A percentile compares a stretch with the other conserved stretches of the same genome.
These are phyloP conservation scores for Drosophila lacteicornis DNA, from an alignment of 1,140 invertebrate genomes.

Conservation along the genomic window DNA sequence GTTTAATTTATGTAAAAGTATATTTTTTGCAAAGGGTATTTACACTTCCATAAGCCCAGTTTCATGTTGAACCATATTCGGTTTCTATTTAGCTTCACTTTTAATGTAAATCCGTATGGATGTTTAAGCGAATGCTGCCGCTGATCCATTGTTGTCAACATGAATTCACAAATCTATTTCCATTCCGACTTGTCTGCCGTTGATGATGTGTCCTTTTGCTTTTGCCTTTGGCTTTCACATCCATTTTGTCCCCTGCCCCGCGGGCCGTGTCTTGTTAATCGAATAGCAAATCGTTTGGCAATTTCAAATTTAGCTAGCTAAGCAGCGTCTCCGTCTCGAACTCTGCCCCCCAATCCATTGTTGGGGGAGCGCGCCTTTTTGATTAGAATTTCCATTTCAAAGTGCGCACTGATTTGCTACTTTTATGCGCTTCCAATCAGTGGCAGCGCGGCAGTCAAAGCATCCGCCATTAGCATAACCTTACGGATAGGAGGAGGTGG, in stretches of 20 bases:
- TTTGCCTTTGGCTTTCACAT: slow-evolving; percentile 18
- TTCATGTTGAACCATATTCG: slow-evolving; percentile 1
- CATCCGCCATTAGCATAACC: slow-evolving; percentile 79
- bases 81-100: slow-evolving; percentile 55
- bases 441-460: slow-evolving; percentile 52
- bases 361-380: slow-evolving; percentile 52
- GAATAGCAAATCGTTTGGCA: slow-evolving; percentile 78
- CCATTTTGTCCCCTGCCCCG: slow-evolving; percentile 9
- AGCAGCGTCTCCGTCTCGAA: slow-evolving; percentile 38
- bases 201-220: slow-evolving; percentile 27
- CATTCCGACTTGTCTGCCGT: slow-evolving; percentile 66
- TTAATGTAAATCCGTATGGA: slow-evolving; percentile 44
- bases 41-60: neutral
- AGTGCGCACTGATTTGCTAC: slow-evolving; percentile 77
- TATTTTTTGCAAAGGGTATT: slow-evolving; percentile 20
- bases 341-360: slow-evolving; percentile 6
- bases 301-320: slow-evolving; percentile 78
- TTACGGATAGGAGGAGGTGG: slow-evolving; percentile 24
- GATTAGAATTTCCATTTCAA: slow-evolving; percentile 83
- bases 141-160: slow-evolving; percentile 71
- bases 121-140: slow-evolving; percentile 39
- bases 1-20: neutral
- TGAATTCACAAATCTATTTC: slow-evolving; percentile 79
- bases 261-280: slow-evolving; percentile 70
- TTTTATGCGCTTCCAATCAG: slow-evolving; percentile 79